Percentiles rank a stretch among this genome's conserved stretches.
Conservation (phyloP, 2,797 vertebrate genomes). For the Sebastes dallii region DNA sequence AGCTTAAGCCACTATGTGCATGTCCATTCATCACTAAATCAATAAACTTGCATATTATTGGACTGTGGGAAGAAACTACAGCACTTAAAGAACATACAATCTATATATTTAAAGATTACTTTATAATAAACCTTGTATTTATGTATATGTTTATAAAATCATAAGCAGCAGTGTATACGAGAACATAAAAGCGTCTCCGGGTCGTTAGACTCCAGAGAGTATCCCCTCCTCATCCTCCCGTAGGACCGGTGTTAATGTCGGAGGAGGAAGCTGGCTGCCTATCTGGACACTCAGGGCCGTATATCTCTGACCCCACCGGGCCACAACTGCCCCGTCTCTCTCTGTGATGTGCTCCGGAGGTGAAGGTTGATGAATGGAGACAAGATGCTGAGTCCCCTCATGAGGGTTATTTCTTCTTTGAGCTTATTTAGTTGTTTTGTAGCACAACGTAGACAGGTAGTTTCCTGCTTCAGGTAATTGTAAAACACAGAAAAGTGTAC, state of each 20-base stretch:
- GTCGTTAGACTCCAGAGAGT: not conserved
- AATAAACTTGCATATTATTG: not conserved
- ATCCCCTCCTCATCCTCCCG: slow-evolving; percentile 11
- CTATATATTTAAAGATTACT: not conserved
- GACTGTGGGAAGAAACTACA: not conserved
- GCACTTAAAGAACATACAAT: not conserved
- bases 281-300: slow-evolving; percentile 55
- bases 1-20: not conserved
- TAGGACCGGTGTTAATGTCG: slow-evolving; percentile 59
- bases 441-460: not conserved
- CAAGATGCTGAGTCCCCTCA: slow-evolving; percentile 47
- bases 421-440: slow-evolving; percentile 7
- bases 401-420: slow-evolving; percentile 33
- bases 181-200: not conserved
- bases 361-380: slow-evolving; percentile 66
- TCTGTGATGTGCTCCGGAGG: slow-evolving; percentile 50
- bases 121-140: not conserved
- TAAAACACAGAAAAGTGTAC: not conserved
- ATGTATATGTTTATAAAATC: not conserved
- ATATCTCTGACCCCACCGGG: slow-evolving; percentile 72
- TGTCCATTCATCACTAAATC: not conserved
- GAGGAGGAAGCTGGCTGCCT: slow-evolving; percentile 75
- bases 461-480: slow-evolving; percentile 23
- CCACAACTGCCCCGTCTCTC: slow-evolving; percentile 38
- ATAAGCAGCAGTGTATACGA: not conserved